Conservation (phyloP, 2,888 invertebrate genomes). For the Macroteleia sp. region DNA sequence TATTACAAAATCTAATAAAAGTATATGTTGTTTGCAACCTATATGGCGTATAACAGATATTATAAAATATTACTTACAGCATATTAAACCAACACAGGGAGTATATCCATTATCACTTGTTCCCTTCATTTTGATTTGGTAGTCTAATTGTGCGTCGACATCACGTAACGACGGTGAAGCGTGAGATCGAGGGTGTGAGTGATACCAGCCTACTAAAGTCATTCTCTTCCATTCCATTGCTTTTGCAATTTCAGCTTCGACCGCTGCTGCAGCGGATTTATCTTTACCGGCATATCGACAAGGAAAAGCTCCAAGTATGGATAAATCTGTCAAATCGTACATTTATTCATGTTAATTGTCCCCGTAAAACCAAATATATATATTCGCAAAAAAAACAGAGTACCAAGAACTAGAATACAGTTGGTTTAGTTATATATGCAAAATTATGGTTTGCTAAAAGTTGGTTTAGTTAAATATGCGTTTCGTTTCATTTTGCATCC, state of each 20-base stretch:
- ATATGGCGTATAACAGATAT: no score
- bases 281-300: constrained; percentile 93
- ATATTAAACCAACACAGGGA: constrained; percentile 96
- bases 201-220: constrained; percentile 96
- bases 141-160: constrained; percentile 96
- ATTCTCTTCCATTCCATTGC: constrained; percentile 92
- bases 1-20: no score
- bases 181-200: constrained; percentile 95
- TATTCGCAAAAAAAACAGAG: no score
- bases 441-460: no score
- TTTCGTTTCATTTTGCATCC: no score
- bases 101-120: constrained; percentile 95
- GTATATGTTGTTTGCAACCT: no score
- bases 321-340: no score
- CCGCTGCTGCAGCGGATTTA: constrained; percentile 89
- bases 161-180: constrained; percentile 95
- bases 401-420: no score
- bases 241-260: constrained; percentile 92
- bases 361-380: no score
- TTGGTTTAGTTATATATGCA: no score
- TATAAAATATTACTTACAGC: constrained; percentile 88
- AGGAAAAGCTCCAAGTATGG: constrained; percentile 95
- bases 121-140: constrained; percentile 97
- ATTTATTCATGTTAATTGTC: no score
- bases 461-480: no score